Evolutionary conservation across 2,113 vertebrate genomes (phyloP).

Genomic region (Psophia crepitans): DNA sequence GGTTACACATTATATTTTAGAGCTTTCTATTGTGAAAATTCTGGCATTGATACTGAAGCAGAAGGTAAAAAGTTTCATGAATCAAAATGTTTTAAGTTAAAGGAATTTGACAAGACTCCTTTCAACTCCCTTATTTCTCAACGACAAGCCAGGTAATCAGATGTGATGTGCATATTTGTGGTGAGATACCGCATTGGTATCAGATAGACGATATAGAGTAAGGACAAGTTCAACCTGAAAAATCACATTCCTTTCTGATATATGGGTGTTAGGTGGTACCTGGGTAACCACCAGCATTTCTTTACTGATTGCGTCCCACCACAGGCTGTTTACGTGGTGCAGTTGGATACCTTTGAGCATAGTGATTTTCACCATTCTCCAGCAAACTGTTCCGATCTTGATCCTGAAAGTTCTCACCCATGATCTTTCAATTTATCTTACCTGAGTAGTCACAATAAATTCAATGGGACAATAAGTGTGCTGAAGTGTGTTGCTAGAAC

Average conservation of each 20-base stretch:
- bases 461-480: background rate
- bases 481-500: background rate
- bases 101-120: background rate
- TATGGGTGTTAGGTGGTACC: background rate
- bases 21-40: background rate
- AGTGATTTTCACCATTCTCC: background rate
- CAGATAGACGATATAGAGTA: background rate
- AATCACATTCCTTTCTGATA: conserved; percentile 44
- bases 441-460: background rate
- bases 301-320: background rate
- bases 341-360: background rate
- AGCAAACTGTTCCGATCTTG: background rate
- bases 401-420: background rate
- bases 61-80: background rate
- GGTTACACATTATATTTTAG: background rate
- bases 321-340: background rate
- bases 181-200: background rate
- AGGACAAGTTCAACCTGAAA: conserved; percentile 28
- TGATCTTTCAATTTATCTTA: background rate
- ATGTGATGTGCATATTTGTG: background rate
- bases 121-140: background rate
- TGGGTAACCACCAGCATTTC: background rate
- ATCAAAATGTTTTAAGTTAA: background rate
- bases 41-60: background rate
- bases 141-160: background rate